These are phyloP conservation scores for Tetrao urogallus DNA, from an alignment of 2,113 vertebrate genomes.

Conservation along the genomic window DNA sequence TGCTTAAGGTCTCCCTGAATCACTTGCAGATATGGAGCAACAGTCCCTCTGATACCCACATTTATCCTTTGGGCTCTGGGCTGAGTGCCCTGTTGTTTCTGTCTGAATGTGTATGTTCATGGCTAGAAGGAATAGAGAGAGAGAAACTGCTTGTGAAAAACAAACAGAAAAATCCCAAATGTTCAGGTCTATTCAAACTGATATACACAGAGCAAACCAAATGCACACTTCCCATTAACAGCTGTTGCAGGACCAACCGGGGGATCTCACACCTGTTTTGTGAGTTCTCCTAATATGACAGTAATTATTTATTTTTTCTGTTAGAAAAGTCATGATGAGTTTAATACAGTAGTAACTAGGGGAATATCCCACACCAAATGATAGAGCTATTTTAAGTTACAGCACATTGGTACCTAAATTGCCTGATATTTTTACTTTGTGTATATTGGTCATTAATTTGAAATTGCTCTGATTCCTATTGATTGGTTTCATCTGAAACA, in stretches of 20 bases:
- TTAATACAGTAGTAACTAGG: not conserved
- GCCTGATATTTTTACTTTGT: not conserved
- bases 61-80: not conserved
- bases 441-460: not conserved
- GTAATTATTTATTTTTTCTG: not conserved
- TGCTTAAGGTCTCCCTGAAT: not conserved
- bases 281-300: not conserved
- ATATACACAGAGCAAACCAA: not conserved
- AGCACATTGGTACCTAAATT: not conserved
- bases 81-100: not conserved
- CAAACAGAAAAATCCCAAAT: not conserved
- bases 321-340: not conserved
- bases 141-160: not conserved
- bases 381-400: not conserved
- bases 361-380: not conserved
- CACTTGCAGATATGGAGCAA: not conserved
- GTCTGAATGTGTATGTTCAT: not conserved
- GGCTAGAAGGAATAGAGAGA: not conserved
- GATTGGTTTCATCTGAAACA: conserved; percentile 29
- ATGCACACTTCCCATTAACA: not conserved
- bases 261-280: not conserved
- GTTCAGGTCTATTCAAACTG: not conserved
- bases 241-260: not conserved
- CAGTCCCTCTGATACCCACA: not conserved
- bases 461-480: conserved; percentile 31